phyloP scores from a whole-genome alignment of 2,113 vertebrate species.

The Beaufortia kweichowensis region DNA sequence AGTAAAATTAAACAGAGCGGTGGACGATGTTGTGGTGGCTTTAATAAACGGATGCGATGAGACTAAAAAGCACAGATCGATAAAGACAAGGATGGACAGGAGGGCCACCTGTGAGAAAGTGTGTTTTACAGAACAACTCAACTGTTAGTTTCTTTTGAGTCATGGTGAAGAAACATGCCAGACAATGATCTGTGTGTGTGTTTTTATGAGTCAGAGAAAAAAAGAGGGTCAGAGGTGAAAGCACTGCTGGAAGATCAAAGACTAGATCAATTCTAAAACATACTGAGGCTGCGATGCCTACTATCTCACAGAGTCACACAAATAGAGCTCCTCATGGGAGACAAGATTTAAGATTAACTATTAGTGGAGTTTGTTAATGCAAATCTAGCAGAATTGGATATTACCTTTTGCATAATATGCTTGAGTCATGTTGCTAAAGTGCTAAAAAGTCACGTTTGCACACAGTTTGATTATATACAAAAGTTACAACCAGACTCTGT shows the following conservation, averaged over 20 bases:
- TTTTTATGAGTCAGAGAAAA: background rate
- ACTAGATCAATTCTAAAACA: background rate
- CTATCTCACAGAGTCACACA: too few species aligned
- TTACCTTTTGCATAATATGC: too few species aligned
- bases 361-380: too few species aligned
- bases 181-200: background rate
- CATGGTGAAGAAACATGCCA: background rate
- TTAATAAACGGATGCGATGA: slow-evolving; percentile 10
- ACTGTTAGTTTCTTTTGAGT: slow-evolving; percentile 20
- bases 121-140: background rate
- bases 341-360: too few species aligned
- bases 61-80: background rate
- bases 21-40: slow-evolving; percentile 8
- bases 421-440: too few species aligned
- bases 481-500: too few species aligned
- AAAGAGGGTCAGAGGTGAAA: background rate
- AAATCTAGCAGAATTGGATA: too few species aligned
- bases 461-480: too few species aligned
- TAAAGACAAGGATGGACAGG: background rate
- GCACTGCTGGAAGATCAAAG: slow-evolving; percentile 7
- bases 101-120: background rate
- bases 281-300: too few species aligned
- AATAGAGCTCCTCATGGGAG: too few species aligned
- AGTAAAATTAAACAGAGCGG: slow-evolving; percentile 37
- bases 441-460: too few species aligned